Percentiles rank a stretch among this genome's conserved stretches.
These are phyloP conservation scores for Apus apus DNA, from an alignment of 2,113 vertebrate genomes.

Conservation along the genomic window DNA sequence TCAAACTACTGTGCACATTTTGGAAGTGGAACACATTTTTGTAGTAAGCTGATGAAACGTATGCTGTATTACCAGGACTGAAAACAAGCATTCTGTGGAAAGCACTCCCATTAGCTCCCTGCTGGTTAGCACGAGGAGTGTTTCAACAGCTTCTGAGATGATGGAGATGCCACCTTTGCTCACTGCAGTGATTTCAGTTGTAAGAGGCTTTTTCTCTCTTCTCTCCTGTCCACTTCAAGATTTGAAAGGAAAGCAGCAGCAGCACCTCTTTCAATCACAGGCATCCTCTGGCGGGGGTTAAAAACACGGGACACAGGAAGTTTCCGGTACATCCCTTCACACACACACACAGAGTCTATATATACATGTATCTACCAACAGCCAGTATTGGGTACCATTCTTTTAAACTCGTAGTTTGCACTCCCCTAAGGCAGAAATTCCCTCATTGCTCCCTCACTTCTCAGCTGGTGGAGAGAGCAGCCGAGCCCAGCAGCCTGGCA, in stretches of 20 bases:
- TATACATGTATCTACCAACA: not conserved
- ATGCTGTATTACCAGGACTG: not conserved
- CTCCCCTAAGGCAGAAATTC: not conserved
- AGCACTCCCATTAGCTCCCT: not conserved
- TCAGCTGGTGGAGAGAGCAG: not conserved
- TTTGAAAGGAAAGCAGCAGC: not conserved
- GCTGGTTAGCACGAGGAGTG: fast-evolving
- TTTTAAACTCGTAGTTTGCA: not conserved
- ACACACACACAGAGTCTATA: no score
- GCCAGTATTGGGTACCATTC: not conserved
- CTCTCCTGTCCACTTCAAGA: not conserved
- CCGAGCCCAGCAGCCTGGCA: fast-evolving
- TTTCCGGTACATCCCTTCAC: not conserved
- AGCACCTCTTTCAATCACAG: not conserved
- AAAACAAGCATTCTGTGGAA: not conserved
- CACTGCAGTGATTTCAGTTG: not conserved
- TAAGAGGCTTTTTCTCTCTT: not conserved
- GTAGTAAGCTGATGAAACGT: not conserved
- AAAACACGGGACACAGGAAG: not conserved
- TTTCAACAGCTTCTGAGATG: not conserved
- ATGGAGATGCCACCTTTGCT: not conserved
- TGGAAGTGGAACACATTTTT: not conserved
- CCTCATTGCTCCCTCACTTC: fast-evolving
- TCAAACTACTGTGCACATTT: not conserved
- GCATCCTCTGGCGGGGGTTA: not conserved